These are phyloP conservation scores for Brachyalestes nurse DNA, from an alignment of 2,797 vertebrate genomes.

Conservation along the genomic window DNA sequence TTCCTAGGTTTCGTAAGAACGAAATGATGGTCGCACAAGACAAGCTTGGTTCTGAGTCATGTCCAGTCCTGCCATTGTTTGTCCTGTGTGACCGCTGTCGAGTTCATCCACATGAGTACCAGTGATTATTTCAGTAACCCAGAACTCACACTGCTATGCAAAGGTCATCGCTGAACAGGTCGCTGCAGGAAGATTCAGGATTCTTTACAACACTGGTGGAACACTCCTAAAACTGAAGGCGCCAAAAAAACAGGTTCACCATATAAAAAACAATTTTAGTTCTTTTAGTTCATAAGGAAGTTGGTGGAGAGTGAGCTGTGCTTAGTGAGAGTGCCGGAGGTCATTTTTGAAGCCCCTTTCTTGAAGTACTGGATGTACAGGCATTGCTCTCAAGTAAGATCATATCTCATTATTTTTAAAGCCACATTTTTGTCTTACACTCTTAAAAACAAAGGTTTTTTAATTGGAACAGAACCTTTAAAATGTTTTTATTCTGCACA, in stretches of 20 bases:
- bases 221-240: neutral
- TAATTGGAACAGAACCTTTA: too few relatives aligned
- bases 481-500: too few relatives aligned
- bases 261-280: too few relatives aligned
- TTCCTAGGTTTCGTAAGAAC: slow-evolving; percentile 12
- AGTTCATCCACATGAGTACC: neutral
- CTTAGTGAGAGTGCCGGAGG: too few relatives aligned
- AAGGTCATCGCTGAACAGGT: neutral
- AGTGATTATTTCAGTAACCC: neutral
- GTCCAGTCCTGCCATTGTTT: neutral
- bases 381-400: too few relatives aligned
- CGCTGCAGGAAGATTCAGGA: neutral
- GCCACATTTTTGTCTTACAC: too few relatives aligned
- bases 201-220: neutral
- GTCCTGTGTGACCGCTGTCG: neutral
- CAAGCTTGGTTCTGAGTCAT: neutral
- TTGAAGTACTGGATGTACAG: too few relatives aligned
- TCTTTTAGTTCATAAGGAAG: too few relatives aligned
- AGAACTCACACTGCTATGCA: neutral
- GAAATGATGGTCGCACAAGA: neutral
- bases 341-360: too few relatives aligned
- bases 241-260: neutral
- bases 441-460: too few relatives aligned
- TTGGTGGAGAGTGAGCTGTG: too few relatives aligned
- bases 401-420: too few relatives aligned